Evolutionary conservation across 2,113 vertebrate species (phyloP).

Genomic region (Diadophis punctatus): DNA sequence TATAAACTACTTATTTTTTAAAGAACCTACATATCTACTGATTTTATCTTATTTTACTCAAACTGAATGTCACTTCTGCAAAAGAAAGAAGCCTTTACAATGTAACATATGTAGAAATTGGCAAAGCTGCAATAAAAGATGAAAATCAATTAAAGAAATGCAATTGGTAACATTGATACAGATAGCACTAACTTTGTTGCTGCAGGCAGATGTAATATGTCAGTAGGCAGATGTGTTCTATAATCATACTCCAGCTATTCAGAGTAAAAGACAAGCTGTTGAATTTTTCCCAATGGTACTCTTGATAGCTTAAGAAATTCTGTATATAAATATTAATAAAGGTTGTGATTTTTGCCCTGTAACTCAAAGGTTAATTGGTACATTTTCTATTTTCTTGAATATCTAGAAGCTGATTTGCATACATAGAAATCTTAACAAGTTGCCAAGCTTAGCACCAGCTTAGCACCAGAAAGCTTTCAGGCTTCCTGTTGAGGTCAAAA

Average conservation of each 20-base stretch:
- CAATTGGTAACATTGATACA: neutral
- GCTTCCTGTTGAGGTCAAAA: conserved; percentile 53
- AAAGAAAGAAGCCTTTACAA: neutral
- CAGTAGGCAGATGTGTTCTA: neutral
- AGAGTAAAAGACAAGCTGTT: conserved; percentile 36
- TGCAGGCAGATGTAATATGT: neutral
- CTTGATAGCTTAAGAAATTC: conserved; percentile 52
- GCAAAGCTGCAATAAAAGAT: neutral
- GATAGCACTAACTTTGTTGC: neutral
- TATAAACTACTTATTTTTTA: too few relatives aligned
- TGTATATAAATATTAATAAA: conserved; percentile 67
- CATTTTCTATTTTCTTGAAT: conserved; percentile 53
- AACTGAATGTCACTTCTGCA: neutral
- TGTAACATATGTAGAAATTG: neutral
- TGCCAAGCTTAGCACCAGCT: conserved; percentile 34
- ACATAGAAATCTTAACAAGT: conserved; percentile 38
- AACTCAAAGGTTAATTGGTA: conserved; percentile 70
- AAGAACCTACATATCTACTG: neutral
- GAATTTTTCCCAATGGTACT: conserved; percentile 31
- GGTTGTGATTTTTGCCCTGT: conserved; percentile 57
- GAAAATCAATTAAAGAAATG: neutral
- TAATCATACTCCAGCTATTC: conserved; percentile 27
- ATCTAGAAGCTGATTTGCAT: conserved; percentile 45
- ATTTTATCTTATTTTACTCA: neutral
- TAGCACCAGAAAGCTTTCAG: conserved; percentile 43